Conservation (phyloP, 2,888 invertebrate species). For the Galeopsomyia nigrocyanea region DNA sequence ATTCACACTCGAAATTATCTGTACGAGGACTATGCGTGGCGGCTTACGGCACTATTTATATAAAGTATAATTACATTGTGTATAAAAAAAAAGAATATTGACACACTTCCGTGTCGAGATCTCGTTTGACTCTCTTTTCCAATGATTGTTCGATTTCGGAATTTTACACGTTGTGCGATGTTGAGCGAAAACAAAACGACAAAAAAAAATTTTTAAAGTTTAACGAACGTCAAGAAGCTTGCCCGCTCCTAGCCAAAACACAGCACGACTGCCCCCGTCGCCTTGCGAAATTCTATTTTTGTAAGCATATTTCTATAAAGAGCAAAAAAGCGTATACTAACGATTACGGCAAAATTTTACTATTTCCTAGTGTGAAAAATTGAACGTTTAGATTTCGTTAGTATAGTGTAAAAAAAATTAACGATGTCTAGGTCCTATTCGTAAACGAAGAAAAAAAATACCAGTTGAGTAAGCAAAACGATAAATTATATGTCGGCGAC, state of each 20-base stretch:
- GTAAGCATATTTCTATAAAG: constrained; percentile 70
- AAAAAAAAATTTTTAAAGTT: constrained; percentile 34
- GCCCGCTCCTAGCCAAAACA: constrained; percentile 59
- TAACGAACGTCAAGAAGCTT: constrained; percentile 55
- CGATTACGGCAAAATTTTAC: constrained; percentile 68
- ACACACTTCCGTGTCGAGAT: constrained; percentile 30
- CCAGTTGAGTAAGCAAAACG: constrained; percentile 50
- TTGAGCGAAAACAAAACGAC: constrained; percentile 22
- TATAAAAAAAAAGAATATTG: constrained; percentile 36
- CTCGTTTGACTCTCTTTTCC: constrained; percentile 44
- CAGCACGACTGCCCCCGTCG: constrained; percentile 62
- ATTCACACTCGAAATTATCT: constrained; percentile 65
- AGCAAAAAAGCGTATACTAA: constrained; percentile 64
- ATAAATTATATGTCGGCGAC: constrained; percentile 68
- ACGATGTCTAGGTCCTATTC: constrained; percentile 70
- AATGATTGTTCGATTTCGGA: constrained; percentile 39
- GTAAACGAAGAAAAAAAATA: constrained; percentile 51
- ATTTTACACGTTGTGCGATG: constrained; percentile 34
- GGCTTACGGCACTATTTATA: constrained; percentile 59
- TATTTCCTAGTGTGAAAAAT: constrained; percentile 69
- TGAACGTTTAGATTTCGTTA: constrained; percentile 70
- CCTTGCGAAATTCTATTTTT: constrained; percentile 69
- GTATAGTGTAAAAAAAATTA: constrained; percentile 69
- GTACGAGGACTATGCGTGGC: constrained; percentile 62
- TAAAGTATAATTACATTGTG: constrained; percentile 38